Base-by-base conservation (phyloP, 2,888 invertebrate genomes). In the Macrosiphum euphorbiae region DNA sequence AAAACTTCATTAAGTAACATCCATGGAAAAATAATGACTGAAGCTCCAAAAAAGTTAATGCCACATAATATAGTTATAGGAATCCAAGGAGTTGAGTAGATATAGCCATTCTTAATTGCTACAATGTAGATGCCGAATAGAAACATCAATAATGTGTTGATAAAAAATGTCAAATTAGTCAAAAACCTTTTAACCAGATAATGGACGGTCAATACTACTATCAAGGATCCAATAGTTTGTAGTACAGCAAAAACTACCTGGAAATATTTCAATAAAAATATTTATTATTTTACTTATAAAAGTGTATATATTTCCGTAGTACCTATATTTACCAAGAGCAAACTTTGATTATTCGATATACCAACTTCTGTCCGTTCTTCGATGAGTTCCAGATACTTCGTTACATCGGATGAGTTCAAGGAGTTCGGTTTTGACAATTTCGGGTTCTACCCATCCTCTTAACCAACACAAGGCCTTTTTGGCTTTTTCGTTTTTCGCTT, bases 401-500 rank as follows among this genome's bases (percentile, higher is more conserved):
- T 96, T 96, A 94, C 96, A 96, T 87, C 96, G 96, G 95, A 96
- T 95, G 0, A 96, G 96, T 28, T 96, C 96, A 94, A 96, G 96
- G 94, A 96, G 96, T 95, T 97, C 97, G 86, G 96, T 95, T 95
- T 96, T 95, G 0, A 96, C 96, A 28, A 96, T 96, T 94, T 96
- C 96, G 0, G 96, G 96, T 24, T 96, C 61, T 3, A 96, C 96
- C 96, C 96, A 97, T 1, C 97, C 97, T 93, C 97, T 96, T 1
- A 97, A 96, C 95, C 96, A 96, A 94, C 96, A 96, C 50, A 97
- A 95, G 0, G 97, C 96, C 44, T 95, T 95, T 20, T 96, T 95
- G 0, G 97, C 97, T 26, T 97, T 96, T 95, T 96, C 96, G 95
- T 96, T 96, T 1, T 96, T 96, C 4, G 96, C 96, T 94, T 96